Evolutionary conservation across 2,113 vertebrate species (phyloP), one percentile per base, ranked within the genome.

Genomic region (Epinephelus lanceolatus): DNA sequence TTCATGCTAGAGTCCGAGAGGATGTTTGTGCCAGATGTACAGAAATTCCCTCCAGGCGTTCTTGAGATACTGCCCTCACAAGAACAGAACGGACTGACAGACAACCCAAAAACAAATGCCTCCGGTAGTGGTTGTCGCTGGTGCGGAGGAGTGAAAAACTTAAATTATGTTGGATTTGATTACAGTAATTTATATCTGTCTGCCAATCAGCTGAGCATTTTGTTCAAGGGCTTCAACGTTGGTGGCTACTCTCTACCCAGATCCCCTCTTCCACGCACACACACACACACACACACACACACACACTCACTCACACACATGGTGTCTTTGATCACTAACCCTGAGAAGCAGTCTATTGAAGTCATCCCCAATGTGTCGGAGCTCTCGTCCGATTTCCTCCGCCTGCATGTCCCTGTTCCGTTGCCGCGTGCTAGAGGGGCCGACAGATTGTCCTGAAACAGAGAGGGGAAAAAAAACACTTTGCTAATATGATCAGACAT

Each of bases 351-450:
- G 30, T 19, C 87, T 90, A 68, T 98, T 96, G 87, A 96, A 98
- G 12, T 98, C 96, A 1, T 99, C 98, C 8, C 97, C 98, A 0
- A 98, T 97, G 42, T 94, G 95, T 57, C 96, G 96, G 78, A 99
- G 94, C 83, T 97, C 96, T 76, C 90, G 97, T 1, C 97, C 98
- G 1, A 98, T 94, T 19, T 93, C 84, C 84, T 97, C 96, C 0
- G 95, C 91, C 76, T 94, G 96, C 87, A 96, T 80, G 42, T 96
- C 96, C 78, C 89, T 56, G 94, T 94, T 81, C 62, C 0, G 21
- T 40, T 25, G 59, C 75, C 49, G 30, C 55, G 65, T 55, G 78
- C 85, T 90, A 92, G 76, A 89, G 78, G 76, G 84, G 76, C 76
- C 37, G 75, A 57, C 19, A 70, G 51, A 11, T 14, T 2, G 52